Evolutionary conservation across 2,888 invertebrate species (phyloP), one percentile per base, ranked within the genome.

Genomic region (Plagiodera versicolora): DNA sequence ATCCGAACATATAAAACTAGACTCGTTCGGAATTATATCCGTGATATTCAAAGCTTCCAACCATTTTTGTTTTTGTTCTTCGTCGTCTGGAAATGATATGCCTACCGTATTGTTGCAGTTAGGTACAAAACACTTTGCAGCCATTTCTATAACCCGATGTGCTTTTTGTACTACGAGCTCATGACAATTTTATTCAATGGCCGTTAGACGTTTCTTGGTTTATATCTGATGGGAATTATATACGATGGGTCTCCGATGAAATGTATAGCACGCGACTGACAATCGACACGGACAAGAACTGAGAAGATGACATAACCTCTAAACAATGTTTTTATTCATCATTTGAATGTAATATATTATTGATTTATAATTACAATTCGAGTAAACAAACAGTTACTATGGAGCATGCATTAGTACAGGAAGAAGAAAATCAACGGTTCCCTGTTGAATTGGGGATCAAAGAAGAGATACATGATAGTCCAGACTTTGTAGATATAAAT

Each of bases 41-140:
- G 59, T 58, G 11, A 76, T 60, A 46, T 72, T 63, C 39, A 77
- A 69, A 47, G 63, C 67, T 30, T 74, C 64, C 14, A 75, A 58
- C 75, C 76, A 77, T 62, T 69, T 69, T 49, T 70, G 63, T 61
- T 63, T 72, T n/a, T 65, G 52, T 39, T 70, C 68, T 14, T 58
- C 30, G 56, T 76, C 71, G 61, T 70, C 68, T 5, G 77, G 76
- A 61, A 77, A 76, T 16, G 73, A 68, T 54, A 76, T 70, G 30
- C 75, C 77, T 49, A 66, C 67, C 16, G 70, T 71, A 63, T 72
- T 74, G 62, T 71, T 67, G 60, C 78, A 77, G 56, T 73, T 73
- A 49, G 75, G 75, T 56, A 77, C 76, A 68, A 76, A 72, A 71
- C 77, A 78, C 61, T 68, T 67, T 44, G 66, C 57, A 57, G 47